phyloP scores from a whole-genome alignment of 2,797 vertebrate species.

The Helicolenus hilgendorfi region DNA sequence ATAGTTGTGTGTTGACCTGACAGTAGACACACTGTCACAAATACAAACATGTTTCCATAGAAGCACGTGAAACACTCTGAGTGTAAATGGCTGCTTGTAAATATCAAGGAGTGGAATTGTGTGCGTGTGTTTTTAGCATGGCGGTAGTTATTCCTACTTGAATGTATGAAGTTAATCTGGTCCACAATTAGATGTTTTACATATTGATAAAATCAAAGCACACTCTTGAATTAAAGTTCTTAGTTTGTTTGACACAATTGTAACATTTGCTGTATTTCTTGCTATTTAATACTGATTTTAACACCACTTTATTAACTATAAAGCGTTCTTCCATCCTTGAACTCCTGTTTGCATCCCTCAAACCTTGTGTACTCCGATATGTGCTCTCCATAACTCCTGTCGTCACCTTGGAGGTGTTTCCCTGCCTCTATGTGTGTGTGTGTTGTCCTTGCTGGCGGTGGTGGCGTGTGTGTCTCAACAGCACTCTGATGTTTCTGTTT shows the following conservation, averaged over 20 bases:
- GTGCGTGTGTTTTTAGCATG: neutral
- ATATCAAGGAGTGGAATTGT: conserved; percentile 82
- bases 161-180: conserved; percentile 14
- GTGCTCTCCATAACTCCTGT: conserved; percentile 9
- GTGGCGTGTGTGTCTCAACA: conserved; percentile 88
- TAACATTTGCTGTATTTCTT: conserved; percentile 37
- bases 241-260: conserved; percentile 19
- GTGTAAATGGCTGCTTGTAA: conserved; percentile 88
- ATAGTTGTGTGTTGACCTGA: conserved; percentile 12
- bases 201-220: neutral
- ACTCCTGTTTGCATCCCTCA: conserved; percentile 47
- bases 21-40: conserved; percentile 64
- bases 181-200: neutral
- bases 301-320: conserved; percentile 8
- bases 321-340: conserved; percentile 29
- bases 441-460: conserved; percentile 38
- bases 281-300: conserved; percentile 18
- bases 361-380: conserved; percentile 25
- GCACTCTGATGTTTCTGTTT: conserved; percentile 97
- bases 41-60: conserved; percentile 78
- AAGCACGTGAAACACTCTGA: conserved; percentile 55
- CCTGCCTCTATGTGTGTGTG: conserved; percentile 32
- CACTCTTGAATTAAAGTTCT: conserved; percentile 14
- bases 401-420: conserved; percentile 47
- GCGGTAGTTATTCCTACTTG: conserved; percentile 3